Base-by-base conservation (phyloP, 2,888 invertebrate genomes). In the Serrognathus titanus region DNA sequence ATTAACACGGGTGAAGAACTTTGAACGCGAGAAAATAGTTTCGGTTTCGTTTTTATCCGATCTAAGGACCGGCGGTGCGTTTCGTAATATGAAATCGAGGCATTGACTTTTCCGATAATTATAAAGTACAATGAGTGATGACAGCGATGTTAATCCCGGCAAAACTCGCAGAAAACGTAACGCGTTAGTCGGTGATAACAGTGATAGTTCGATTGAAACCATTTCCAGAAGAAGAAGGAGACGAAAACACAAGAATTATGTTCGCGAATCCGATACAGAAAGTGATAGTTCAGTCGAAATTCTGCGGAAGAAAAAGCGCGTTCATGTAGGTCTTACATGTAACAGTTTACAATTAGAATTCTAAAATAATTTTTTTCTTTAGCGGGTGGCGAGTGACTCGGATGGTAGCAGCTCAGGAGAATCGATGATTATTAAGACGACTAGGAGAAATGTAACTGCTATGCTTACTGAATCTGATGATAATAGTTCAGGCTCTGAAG, bases 321-420 rank as follows among this genome's bases (percentile, higher is more conserved):
- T 69, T 49, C 59, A 55, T 58, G 80, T 81, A 71, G 76, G 81
- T 78, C 78, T 60, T 54, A 20, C 24, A 31, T 31, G 24, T 31
- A 31, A 31, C 24, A 31, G 5, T 31, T 50, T 35, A 55, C 52
- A 41, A 56, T 53, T 50, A 58, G 55, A 48, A 48, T 35, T 35
- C 36, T 46, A 46, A 46, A 48, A 16, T 36, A 5, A 8, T 12
- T 48, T 31, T 31, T 5, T 31, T 5, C 24, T 81, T 62, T 75
- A 85, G 85, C 82, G 81, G 69, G 74, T 84, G 59, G 78, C 80
- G 61, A 83, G 81, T 64, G 81, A 80, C 45, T 80, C 77, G 59
- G 78, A 76, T 47, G 47, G 12, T 5, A 59, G 65, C 67, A 78
- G 80, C 40, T 66, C 63, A 52, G 70, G 71, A n/a, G 66, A 62